A percentile compares a stretch with the other conserved stretches of the same genome.
Conservation (phyloP, 2,797 vertebrate species). For the Coccyzus lansbergi region DNA sequence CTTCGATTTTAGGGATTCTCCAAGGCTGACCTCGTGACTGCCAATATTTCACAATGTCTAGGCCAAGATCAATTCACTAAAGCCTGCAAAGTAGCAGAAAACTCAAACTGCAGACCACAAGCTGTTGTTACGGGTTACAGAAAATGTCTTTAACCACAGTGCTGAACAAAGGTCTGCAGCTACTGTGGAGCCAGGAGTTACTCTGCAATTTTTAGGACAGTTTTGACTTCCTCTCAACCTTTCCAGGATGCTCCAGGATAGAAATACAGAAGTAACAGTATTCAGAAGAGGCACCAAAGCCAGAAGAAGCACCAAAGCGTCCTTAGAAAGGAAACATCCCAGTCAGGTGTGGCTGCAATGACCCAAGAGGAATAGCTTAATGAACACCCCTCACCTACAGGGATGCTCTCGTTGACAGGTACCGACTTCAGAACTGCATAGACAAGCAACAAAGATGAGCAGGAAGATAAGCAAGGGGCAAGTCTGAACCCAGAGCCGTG, state of each 20-base stretch:
- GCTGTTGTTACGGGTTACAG: not conserved
- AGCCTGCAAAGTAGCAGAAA: not conserved
- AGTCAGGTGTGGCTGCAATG: not conserved
- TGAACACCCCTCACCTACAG: not conserved
- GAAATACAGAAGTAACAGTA: not conserved
- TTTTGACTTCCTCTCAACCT: not conserved
- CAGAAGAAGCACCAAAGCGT: not conserved
- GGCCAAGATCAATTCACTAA: not conserved
- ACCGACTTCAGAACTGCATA: not conserved
- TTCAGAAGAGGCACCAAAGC: not conserved
- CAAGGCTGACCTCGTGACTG: not conserved
- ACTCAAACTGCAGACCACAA: not conserved
- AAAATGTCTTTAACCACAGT: not conserved
- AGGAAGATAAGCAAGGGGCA: not conserved
- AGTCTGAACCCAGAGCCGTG: not conserved
- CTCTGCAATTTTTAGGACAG: not conserved
- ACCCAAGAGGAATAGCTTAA: not conserved
- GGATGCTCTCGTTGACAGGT: not conserved
- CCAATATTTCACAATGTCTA: not conserved
- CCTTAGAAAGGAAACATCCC: not conserved
- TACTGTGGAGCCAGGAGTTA: not conserved
- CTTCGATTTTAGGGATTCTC: not conserved
- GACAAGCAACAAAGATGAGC: conserved; percentile 7
- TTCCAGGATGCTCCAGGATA: not conserved
- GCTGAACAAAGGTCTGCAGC: not conserved